Conservation (phyloP, 2,888 invertebrate species). For the Aspidapion aeneum region DNA sequence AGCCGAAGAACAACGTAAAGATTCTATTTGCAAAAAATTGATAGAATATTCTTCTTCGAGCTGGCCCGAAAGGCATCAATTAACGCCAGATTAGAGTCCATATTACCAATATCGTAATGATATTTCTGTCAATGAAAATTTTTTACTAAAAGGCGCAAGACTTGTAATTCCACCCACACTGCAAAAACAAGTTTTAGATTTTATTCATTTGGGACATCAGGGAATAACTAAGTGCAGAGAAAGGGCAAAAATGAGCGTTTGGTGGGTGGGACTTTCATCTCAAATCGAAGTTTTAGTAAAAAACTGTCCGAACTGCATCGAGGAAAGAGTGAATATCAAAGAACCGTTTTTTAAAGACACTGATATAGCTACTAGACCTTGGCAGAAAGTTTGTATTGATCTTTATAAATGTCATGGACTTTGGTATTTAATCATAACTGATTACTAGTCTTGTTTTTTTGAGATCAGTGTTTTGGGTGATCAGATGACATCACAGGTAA, state of each 20-base stretch:
- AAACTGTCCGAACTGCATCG: conserved; percentile 24
- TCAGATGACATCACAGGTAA: conserved; percentile 8
- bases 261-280: conserved; percentile 18
- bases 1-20: conserved; percentile 7
- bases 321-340: conserved; percentile 19
- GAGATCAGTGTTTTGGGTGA: conserved; percentile 19
- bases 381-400: conserved; percentile 19
- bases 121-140: conserved; percentile 13
- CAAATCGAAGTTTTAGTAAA: conserved; percentile 21
- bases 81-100: conserved; percentile 2
- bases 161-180: conserved; percentile 12
- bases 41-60: conserved; percentile 6
- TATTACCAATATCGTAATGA: conserved; percentile 17
- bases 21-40: conserved; percentile 12
- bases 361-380: conserved; percentile 20
- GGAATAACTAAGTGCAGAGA: conserved; percentile 21
- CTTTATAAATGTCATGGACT: not conserved
- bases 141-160: conserved; percentile 11
- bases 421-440: conserved; percentile 21
- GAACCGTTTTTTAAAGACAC: conserved; percentile 21
- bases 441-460: conserved; percentile 26
- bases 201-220: conserved; percentile 18
- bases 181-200: conserved; percentile 11
- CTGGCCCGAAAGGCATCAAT: conserved; percentile 16
- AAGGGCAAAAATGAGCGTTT: conserved; percentile 14